Percentiles rank a stretch among this genome's conserved stretches.
phyloP scores from a whole-genome alignment of 2,888 invertebrate genomes.

The Reticulitermes lucifugus region DNA sequence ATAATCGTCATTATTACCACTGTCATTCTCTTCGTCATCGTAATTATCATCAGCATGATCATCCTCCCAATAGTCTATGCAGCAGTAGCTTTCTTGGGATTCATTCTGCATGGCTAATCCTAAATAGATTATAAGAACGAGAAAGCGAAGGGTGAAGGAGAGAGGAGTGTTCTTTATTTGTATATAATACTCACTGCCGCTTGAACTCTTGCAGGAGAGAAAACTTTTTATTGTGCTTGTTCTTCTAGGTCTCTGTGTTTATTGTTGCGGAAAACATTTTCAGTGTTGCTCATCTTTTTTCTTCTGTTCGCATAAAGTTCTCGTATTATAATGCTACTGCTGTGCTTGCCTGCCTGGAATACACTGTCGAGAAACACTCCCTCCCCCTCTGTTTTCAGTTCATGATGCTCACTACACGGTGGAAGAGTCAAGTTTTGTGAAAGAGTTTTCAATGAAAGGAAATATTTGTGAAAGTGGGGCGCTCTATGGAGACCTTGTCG shows the following conservation, averaged over 20 bases:
- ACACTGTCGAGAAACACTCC: neutral
- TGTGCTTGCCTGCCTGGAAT: conserved; percentile 7
- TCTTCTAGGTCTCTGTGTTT: conserved; percentile 38
- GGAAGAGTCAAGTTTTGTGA: conserved; percentile 25
- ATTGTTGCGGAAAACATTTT: conserved; percentile 42
- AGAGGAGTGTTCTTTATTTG: neutral
- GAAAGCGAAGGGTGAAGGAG: neutral
- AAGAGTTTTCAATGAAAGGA: conserved; percentile 26
- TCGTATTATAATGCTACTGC: conserved; percentile 31
- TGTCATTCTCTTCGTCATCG: neutral
- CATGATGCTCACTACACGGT: neutral
- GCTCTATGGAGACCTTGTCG: neutral
- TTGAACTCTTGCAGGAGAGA: conserved; percentile 39
- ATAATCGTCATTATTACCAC: neutral
- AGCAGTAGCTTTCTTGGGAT: conserved; percentile 7
- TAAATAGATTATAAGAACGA: conserved; percentile 37
- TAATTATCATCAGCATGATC: neutral
- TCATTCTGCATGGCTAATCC: conserved; percentile 33
- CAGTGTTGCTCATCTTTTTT: conserved; percentile 37
- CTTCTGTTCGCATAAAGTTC: conserved; percentile 41
- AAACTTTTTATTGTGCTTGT: conserved; percentile 40
- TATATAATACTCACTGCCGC: conserved; percentile 41
- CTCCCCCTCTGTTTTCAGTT: neutral
- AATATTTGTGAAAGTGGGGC: neutral
- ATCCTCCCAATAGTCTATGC: neutral